Conservation (phyloP, 2,113 vertebrate species). For the Barnardius zonarius region DNA sequence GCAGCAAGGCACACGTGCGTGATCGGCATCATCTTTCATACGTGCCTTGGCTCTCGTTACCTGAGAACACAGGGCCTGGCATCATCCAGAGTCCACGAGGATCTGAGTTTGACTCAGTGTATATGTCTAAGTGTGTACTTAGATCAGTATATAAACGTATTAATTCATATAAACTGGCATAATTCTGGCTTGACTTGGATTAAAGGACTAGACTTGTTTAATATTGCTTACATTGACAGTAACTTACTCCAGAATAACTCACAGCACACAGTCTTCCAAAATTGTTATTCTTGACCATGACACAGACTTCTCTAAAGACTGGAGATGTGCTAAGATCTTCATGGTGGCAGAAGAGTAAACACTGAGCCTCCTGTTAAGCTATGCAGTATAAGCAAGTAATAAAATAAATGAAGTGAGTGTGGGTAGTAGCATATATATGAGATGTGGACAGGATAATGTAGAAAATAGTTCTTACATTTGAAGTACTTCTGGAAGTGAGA, state of each 20-base stretch:
- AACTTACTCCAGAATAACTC: neutral
- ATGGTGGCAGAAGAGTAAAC: neutral
- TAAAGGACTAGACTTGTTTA: neutral
- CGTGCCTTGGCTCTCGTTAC: neutral
- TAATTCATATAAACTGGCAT: neutral
- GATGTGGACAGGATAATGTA: neutral
- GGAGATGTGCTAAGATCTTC: neutral
- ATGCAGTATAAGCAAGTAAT: conserved; percentile 3
- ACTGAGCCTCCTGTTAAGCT: neutral
- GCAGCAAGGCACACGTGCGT: neutral
- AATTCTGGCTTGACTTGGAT: conserved; percentile 13
- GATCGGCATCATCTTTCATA: neutral
- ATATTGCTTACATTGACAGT: conserved; percentile 5
- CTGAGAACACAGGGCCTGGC: neutral
- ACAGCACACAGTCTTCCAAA: neutral
- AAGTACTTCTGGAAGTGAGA: neutral
- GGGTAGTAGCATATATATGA: neutral
- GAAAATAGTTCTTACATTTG: neutral
- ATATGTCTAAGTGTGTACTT: neutral
- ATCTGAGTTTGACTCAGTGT: neutral
- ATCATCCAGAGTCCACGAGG: neutral
- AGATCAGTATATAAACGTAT: neutral
- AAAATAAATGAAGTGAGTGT: conserved; percentile 22
- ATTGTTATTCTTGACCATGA: neutral
- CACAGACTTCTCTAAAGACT: neutral